phyloP scores from a whole-genome alignment of 2,113 vertebrate genomes.

The Dipodomys spectabilis region DNA sequence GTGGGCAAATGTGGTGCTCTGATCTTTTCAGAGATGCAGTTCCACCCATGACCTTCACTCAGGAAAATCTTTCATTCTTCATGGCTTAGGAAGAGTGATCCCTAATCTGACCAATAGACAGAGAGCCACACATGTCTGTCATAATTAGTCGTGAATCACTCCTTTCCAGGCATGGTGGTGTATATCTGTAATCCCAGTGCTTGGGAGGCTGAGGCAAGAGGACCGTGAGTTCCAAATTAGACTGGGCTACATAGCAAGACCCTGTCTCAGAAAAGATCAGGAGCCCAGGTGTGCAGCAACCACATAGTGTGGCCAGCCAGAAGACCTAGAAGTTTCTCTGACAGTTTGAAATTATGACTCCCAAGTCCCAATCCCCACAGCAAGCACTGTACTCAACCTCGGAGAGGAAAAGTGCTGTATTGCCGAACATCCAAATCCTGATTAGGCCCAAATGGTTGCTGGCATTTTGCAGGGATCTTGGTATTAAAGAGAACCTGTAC shows the following conservation, averaged over 20 bases:
- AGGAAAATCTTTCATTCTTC: not conserved
- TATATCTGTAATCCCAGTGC: not conserved
- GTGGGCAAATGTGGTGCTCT: not conserved
- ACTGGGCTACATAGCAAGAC: not conserved
- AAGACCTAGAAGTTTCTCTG: not conserved
- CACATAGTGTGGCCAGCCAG: not conserved
- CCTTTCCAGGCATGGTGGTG: too few species aligned
- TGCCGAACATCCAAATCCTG: not conserved
- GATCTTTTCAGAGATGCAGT: not conserved
- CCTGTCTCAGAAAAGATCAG: not conserved
- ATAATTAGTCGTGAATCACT: not conserved
- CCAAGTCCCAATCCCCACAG: not conserved
- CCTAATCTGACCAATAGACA: not conserved
- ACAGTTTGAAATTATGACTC: not conserved
- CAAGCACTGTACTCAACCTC: not conserved
- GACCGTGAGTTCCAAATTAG: not conserved
- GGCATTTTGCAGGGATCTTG: not conserved
- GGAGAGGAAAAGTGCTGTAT: too few species aligned
- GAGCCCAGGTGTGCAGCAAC: not conserved
- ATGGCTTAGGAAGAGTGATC: not conserved
- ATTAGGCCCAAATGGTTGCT: not conserved
- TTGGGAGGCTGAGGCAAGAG: not conserved
- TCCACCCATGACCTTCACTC: slow-evolving; percentile 13
- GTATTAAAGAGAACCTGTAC: not conserved
- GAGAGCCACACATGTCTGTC: not conserved